Evolutionary conservation across 2,888 invertebrate species (phyloP).

Genomic region (Euproctis similis): DNA sequence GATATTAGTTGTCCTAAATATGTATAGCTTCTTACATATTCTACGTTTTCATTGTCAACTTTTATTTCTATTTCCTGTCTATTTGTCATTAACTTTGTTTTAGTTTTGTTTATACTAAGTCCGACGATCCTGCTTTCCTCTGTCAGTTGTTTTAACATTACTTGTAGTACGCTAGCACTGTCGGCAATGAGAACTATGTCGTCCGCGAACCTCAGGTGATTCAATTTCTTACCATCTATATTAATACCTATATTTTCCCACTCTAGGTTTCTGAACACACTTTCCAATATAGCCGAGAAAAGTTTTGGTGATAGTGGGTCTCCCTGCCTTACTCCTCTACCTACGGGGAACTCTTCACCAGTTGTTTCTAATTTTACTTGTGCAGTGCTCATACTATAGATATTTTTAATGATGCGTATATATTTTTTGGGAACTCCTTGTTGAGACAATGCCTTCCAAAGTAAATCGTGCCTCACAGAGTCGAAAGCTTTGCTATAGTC

Average conservation of each 20-base stretch:
- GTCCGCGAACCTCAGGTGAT: too few relatives aligned
- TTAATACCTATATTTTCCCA: constrained; percentile 2
- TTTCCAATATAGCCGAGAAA: constrained; percentile 1
- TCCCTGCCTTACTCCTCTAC: constrained; percentile 2
- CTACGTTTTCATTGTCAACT: too few relatives aligned
- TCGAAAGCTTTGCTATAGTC: background rate
- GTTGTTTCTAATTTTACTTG: too few relatives aligned
- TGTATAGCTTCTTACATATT: too few relatives aligned
- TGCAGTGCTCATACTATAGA: too few relatives aligned
- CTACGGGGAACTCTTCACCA: constrained; percentile 1
- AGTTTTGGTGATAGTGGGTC: constrained; percentile 4
- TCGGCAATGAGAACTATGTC: constrained; percentile 2
- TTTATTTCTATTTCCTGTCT: constrained; percentile 1
- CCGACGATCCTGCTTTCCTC: constrained; percentile 1
- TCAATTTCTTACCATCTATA: constrained; percentile 3
- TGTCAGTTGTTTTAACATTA: too few relatives aligned
- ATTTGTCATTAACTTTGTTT: constrained; percentile 5
- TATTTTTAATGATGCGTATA: constrained; percentile 3
- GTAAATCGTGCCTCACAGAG: background rate
- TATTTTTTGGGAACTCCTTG: constrained; percentile 4
- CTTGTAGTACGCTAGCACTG: too few relatives aligned
- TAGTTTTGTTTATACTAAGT: constrained; percentile 3
- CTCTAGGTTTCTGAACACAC: too few relatives aligned
- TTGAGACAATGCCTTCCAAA: background rate
- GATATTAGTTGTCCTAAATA: too few relatives aligned